A percentile compares a stretch with the other conserved stretches of the same genome.
Conservation (phyloP, 2,113 vertebrate species). For the Eclectus roratus region DNA sequence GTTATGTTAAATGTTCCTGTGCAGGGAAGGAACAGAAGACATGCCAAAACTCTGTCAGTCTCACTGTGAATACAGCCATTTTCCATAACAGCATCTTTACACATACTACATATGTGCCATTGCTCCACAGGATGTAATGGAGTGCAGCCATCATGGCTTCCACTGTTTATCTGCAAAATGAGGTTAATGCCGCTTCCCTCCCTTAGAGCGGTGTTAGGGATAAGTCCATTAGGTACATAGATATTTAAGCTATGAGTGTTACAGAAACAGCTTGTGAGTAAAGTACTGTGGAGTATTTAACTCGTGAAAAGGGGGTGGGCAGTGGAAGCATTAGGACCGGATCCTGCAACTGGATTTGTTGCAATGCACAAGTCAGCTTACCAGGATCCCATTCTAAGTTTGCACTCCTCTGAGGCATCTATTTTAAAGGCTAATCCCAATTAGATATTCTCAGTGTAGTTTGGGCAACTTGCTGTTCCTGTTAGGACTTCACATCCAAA, state of each 20-base stretch:
- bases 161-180: conserved; percentile 45
- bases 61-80: background rate
- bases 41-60: background rate
- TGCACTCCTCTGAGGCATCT: background rate
- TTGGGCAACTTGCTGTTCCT: background rate
- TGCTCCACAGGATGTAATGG: background rate
- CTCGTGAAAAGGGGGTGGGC: background rate
- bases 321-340: conserved; percentile 49
- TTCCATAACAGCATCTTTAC: background rate
- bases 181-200: conserved; percentile 52
- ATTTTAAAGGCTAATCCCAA: conserved; percentile 56
- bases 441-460: background rate
- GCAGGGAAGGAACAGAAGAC: background rate
- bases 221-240: conserved; percentile 58
- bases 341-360: conserved; percentile 55
- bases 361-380: conserved; percentile 37
- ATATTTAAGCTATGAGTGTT: conserved; percentile 44
- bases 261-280: conserved; percentile 44
- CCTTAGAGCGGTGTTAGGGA: conserved; percentile 15
- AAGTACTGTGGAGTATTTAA: conserved; percentile 19
- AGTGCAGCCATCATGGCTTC: background rate
- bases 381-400: conserved; percentile 46
- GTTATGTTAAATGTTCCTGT: background rate
- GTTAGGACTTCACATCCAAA: background rate
- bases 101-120: fast-evolving